A percentile compares a stretch with the other conserved stretches of the same genome.
Conservation (phyloP, 2,888 invertebrate species). For the Tiphia femorata region DNA sequence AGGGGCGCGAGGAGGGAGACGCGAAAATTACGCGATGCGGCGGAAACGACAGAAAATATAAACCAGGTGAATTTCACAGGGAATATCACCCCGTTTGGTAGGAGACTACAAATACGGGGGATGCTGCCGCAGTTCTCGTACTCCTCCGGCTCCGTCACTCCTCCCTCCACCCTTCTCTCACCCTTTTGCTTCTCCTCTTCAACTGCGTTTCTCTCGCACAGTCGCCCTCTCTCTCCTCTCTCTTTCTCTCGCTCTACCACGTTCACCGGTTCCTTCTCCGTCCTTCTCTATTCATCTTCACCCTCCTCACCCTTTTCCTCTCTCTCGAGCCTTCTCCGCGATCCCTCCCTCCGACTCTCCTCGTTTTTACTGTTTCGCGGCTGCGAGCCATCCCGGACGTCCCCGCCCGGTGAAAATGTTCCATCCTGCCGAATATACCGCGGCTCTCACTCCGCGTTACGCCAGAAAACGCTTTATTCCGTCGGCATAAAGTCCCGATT, state of each 20-base stretch:
- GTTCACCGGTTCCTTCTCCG: not conserved
- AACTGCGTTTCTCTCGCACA: not conserved
- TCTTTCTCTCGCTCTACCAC: conserved; percentile 17
- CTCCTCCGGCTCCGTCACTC: conserved; percentile 16
- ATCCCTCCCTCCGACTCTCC: conserved; percentile 12
- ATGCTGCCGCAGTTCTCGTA: too few relatives aligned
- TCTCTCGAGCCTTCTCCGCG: conserved; percentile 4
- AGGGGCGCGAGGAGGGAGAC: conserved; percentile 9
- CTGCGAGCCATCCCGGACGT: conserved; percentile 19
- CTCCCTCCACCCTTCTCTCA: too few relatives aligned
- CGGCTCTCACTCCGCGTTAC: conserved; percentile 29
- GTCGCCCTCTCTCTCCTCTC: conserved; percentile 3
- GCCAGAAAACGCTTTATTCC: conserved; percentile 30
- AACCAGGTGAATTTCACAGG: conserved; percentile 52
- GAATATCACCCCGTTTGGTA: conserved; percentile 33
- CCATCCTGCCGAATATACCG: conserved; percentile 51
- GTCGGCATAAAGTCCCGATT: conserved; percentile 45
- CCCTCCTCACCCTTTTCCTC: not conserved
- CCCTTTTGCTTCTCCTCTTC: too few relatives aligned
- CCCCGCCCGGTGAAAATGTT: conserved; percentile 61
- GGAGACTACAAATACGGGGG: conserved; percentile 42
- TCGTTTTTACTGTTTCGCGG: conserved; percentile 33
- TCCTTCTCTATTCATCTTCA: not conserved
- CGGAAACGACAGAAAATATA: conserved; percentile 52
- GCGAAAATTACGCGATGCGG: conserved; percentile 41